Conservation (phyloP, 2,113 vertebrate genomes). For the Jacana jacana region DNA sequence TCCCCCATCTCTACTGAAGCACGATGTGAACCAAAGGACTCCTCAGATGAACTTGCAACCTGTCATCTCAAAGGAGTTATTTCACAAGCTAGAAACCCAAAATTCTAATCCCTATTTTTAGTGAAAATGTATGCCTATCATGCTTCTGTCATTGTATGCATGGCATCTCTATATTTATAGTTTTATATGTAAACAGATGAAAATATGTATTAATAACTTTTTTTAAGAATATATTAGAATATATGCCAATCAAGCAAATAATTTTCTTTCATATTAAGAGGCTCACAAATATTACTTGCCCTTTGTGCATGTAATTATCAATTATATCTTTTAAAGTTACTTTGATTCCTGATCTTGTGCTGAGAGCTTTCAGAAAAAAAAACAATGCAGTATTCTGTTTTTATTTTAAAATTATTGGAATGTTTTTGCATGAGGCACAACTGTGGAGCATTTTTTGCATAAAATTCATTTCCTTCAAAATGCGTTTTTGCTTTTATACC, state of each 20-base stretch:
- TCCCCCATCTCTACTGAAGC: neutral
- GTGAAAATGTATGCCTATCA: neutral
- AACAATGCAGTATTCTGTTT: neutral
- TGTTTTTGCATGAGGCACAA: neutral
- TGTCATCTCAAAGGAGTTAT: neutral
- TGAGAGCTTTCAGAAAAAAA: constrained; percentile 15
- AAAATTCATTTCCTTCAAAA: constrained; percentile 51
- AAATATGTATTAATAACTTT: neutral
- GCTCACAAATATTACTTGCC: neutral
- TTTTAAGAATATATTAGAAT: neutral
- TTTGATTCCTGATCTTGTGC: neutral
- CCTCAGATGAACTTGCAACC: neutral
- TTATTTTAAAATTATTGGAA: constrained; percentile 23
- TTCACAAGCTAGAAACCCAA: neutral
- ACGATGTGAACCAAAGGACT: neutral
- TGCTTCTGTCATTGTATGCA: neutral
- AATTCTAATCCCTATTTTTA: neutral
- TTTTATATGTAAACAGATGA: neutral
- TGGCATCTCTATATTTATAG: neutral
- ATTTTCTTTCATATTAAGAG: neutral
- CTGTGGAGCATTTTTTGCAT: neutral
- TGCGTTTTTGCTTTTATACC: constrained; percentile 68
- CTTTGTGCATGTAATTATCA: neutral
- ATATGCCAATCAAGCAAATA: neutral
- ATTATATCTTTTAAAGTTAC: neutral